Conservation (phyloP, 2,113 vertebrate genomes). For the Prochilodus magdalenae region DNA sequence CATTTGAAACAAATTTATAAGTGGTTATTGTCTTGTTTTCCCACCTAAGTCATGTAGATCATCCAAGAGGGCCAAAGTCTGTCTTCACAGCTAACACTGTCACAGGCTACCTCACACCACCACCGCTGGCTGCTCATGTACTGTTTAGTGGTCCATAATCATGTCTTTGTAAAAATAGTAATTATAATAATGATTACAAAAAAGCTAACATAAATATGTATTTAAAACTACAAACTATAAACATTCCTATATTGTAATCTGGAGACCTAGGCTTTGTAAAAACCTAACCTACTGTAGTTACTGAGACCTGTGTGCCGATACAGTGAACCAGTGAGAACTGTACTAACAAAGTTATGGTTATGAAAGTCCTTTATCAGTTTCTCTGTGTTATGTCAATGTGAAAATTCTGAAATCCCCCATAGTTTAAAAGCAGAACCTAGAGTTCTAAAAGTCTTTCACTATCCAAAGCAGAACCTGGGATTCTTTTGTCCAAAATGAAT, state of each 20-base stretch:
- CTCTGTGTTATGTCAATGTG: not conserved
- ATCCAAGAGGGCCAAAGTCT: slow-evolving; percentile 35
- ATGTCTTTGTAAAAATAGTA: not conserved
- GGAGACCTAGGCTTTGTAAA: slow-evolving; percentile 58
- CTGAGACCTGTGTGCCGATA: slow-evolving; percentile 41
- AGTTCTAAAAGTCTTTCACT: not conserved
- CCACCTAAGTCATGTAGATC: not conserved
- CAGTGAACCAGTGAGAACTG: slow-evolving; percentile 38
- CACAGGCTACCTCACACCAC: slow-evolving; percentile 41
- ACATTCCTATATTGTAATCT: slow-evolving; percentile 62
- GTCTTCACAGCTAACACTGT: slow-evolving; percentile 42
- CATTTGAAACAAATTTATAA: too few relatives aligned
- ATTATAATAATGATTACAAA: not conserved
- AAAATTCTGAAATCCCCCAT: not conserved
- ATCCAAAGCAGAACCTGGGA: not conserved
- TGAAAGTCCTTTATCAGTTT: slow-evolving; percentile 11
- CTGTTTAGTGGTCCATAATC: slow-evolving; percentile 6
- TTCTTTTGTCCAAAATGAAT: not conserved
- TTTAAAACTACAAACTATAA: slow-evolving; percentile 43
- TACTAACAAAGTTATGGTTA: slow-evolving; percentile 48
- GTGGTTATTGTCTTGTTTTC: not conserved
- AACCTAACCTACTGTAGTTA: slow-evolving; percentile 55
- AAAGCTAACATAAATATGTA: not conserved
- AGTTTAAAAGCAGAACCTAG: not conserved
- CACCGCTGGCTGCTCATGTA: not conserved